These are phyloP conservation scores for Elanoides forficatus DNA, from an alignment of 2,113 vertebrate species.

Conservation along the genomic window DNA sequence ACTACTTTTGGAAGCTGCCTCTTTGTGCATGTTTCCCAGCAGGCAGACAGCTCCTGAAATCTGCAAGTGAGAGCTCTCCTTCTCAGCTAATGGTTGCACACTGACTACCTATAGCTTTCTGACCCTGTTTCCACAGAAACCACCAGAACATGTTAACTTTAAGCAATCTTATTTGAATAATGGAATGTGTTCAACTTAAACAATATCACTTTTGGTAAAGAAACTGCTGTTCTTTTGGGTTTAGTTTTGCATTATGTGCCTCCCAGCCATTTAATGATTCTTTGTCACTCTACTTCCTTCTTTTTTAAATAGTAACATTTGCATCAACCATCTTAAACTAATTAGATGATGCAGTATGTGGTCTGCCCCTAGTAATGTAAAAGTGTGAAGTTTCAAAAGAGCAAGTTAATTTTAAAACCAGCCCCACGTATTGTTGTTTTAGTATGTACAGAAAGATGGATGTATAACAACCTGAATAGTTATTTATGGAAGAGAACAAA, in stretches of 20 bases:
- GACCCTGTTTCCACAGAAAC: constrained; percentile 66
- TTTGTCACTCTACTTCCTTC: neutral
- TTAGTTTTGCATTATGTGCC: neutral
- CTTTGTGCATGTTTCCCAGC: constrained; percentile 3
- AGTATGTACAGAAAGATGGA: neutral
- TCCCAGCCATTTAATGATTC: neutral
- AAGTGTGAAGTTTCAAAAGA: neutral
- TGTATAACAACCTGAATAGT: neutral
- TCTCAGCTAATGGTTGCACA: neutral
- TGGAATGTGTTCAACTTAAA: constrained; percentile 3
- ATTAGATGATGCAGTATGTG: neutral
- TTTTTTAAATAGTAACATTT: neutral
- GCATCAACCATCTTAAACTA: neutral
- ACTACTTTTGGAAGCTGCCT: neutral
- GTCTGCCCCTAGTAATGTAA: neutral
- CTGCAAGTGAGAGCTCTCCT: neutral
- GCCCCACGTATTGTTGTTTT: neutral
- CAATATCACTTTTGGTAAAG: neutral
- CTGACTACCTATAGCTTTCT: constrained; percentile 34
- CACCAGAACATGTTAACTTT: neutral
- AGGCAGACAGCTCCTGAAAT: constrained; percentile 8
- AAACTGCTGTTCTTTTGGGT: constrained; percentile 5
- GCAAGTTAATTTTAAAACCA: neutral
- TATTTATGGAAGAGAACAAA: neutral
- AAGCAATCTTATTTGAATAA: constrained; percentile 50